These are phyloP conservation scores for Napeogenes sylphis DNA, from an alignment of 2,888 invertebrate species.

Conservation along the genomic window DNA sequence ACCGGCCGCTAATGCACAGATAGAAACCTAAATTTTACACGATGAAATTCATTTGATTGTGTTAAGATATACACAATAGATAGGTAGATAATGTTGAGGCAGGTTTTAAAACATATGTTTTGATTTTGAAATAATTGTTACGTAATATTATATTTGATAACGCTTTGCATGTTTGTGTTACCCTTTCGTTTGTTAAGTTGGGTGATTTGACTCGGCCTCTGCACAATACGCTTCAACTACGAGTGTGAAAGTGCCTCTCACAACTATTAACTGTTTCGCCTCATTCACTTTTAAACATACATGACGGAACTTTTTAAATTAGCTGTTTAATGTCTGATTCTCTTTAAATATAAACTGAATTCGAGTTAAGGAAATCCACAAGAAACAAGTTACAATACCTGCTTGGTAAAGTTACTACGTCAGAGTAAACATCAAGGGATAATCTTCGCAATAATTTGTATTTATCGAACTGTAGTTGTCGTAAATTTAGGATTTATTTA, in stretches of 20 bases:
- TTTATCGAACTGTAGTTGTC: too few species aligned
- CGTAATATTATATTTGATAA: constrained; percentile 41
- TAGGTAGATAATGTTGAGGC: constrained; percentile 17
- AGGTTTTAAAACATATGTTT: constrained; percentile 20
- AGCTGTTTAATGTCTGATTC: constrained; percentile 12
- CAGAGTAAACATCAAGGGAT: too few species aligned
- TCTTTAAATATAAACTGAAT: neutral
- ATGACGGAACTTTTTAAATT: constrained; percentile 35
- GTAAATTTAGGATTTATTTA: too few species aligned
- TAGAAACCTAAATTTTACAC: constrained; percentile 18
- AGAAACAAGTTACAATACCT: too few species aligned
- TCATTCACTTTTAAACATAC: constrained; percentile 57
- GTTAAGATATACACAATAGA: constrained; percentile 18
- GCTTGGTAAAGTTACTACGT: too few species aligned
- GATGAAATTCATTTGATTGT: constrained; percentile 14
- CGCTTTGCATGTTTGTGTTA: constrained; percentile 43
- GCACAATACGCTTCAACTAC: constrained; percentile 30
- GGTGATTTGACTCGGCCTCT: constrained; percentile 39
- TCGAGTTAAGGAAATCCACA: too few species aligned
- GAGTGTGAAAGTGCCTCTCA: constrained; percentile 67
- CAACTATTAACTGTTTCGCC: constrained; percentile 57
- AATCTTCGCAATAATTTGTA: too few species aligned
- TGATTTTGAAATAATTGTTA: constrained; percentile 27
- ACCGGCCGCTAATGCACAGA: constrained; percentile 39
- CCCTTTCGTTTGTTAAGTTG: constrained; percentile 43